Evolutionary conservation across 1,140 invertebrate genomes (phyloP), one percentile per base, ranked within the genome.

Genomic region (Homarus americanus): DNA sequence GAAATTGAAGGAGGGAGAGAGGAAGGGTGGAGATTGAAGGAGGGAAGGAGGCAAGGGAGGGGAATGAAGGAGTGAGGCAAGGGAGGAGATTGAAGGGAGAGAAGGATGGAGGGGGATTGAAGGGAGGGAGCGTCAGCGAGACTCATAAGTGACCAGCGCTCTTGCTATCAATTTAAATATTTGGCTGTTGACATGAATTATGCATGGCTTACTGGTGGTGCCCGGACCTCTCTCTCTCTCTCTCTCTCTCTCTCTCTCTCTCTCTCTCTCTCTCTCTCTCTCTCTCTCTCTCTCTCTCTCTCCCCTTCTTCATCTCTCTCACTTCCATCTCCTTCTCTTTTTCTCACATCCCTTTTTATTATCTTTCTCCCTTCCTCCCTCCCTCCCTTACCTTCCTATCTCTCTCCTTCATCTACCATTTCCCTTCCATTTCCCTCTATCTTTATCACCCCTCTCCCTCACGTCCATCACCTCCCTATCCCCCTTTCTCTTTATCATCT

Each of bases 171-270:
- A 69, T 69, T 69, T 69, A 69, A 69, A 69, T 69, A 69, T 69
- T 69, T 69, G 63, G 63, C 7, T 32, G 15, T 28, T 4, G 28
- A 28, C n/a, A 69, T 69, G 28, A 28, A 69, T 69, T 24, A 69
- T 69, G 63, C 63, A 69, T 69, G 28, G 63, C 63, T 17, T 17
- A 10, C 53, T 58, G 53, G 53, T 58, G 73, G 73, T n/a, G 34
- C 38, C 10, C 34, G 40, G 40, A 41, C 40, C 76, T 79, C 20
- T 76, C 73, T 76, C 73, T 76, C 73, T 76, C 73, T 76, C 73
- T 76, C 73, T 76, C 73, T 76, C 73, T 73, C 69, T 73, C 69
- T 75, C 73, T 75, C 73, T 75, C 73, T 75, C 73, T 75, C 73
- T 75, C 73, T 75, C 73, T 75, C 73, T 75, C 73, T 75, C 72